Evolutionary conservation across 2,113 vertebrate genomes (phyloP).

Genomic region (Daubentonia madagascariensis): DNA sequence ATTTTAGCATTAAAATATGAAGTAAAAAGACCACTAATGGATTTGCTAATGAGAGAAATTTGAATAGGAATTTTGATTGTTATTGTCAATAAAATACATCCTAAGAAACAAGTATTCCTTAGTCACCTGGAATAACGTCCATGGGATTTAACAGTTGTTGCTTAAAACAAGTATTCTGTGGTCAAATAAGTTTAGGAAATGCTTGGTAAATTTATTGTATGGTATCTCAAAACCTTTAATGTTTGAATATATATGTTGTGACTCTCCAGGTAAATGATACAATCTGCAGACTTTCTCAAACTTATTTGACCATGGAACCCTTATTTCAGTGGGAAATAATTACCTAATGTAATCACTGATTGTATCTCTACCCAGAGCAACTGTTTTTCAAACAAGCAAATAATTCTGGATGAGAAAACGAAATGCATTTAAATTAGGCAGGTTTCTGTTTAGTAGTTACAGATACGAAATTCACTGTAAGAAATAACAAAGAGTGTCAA

Average conservation of each 20-base stretch:
- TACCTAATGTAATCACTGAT: not conserved
- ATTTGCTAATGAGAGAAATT: not conserved
- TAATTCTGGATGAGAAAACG: slow-evolving; percentile 6
- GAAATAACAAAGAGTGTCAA: not conserved
- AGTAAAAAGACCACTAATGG: not conserved
- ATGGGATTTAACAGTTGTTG: not conserved
- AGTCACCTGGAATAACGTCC: not conserved
- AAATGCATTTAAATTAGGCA: not conserved
- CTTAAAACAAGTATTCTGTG: slow-evolving; percentile 16
- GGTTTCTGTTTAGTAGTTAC: not conserved
- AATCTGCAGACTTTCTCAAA: not conserved
- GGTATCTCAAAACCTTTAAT: not conserved
- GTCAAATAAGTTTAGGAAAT: not conserved
- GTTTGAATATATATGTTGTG: not conserved
- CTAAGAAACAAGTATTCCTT: not conserved
- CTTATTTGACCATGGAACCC: not conserved
- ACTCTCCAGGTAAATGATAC: not conserved
- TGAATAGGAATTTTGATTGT: slow-evolving; percentile 25
- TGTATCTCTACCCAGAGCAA: not conserved
- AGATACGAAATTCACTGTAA: not conserved
- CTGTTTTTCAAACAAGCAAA: not conserved
- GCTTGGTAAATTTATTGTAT: not conserved
- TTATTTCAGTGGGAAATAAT: not conserved
- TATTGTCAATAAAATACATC: not conserved
- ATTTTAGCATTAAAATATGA: slow-evolving; percentile 51